These are phyloP conservation scores for Bostrychus sinensis DNA, from an alignment of 2,113 vertebrate species.

Conservation along the genomic window DNA sequence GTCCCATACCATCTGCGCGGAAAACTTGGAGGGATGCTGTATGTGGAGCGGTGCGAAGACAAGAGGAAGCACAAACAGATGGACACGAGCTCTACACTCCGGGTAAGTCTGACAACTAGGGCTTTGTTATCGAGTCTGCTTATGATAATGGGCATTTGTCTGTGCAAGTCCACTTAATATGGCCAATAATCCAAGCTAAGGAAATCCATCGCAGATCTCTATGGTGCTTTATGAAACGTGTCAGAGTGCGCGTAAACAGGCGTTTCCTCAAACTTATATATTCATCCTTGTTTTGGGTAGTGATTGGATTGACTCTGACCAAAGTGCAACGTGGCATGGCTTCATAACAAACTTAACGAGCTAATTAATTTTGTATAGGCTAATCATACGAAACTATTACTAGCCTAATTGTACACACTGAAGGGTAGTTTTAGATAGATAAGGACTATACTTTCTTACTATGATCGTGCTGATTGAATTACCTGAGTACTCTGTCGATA, in stretches of 20 bases:
- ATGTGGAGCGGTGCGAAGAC: background rate
- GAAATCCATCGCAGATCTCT: background rate
- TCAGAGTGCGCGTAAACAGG: background rate
- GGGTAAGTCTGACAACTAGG: conserved; percentile 48
- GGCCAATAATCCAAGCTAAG: background rate
- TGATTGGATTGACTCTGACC: background rate
- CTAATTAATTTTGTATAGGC: background rate
- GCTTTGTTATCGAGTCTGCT: background rate
- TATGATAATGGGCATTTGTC: background rate
- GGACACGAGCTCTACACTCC: conserved; percentile 40
- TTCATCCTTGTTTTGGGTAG: background rate
- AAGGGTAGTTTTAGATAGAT: no score
- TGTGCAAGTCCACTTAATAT: background rate
- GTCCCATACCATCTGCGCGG: conserved; percentile 48
- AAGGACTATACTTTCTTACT: background rate
- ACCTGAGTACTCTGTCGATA: conserved; percentile 15
- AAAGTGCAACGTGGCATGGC: conserved; percentile 1
- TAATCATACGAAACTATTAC: no score
- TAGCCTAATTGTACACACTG: no score
- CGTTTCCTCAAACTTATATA: background rate
- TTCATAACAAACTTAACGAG: background rate
- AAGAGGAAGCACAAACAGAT: conserved; percentile 37
- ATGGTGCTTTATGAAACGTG: background rate
- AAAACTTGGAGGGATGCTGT: conserved; percentile 59
- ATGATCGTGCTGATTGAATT: background rate